Evolutionary conservation across 2,797 vertebrate genomes (phyloP).

Genomic region (Acipenser transmontanus): DNA sequence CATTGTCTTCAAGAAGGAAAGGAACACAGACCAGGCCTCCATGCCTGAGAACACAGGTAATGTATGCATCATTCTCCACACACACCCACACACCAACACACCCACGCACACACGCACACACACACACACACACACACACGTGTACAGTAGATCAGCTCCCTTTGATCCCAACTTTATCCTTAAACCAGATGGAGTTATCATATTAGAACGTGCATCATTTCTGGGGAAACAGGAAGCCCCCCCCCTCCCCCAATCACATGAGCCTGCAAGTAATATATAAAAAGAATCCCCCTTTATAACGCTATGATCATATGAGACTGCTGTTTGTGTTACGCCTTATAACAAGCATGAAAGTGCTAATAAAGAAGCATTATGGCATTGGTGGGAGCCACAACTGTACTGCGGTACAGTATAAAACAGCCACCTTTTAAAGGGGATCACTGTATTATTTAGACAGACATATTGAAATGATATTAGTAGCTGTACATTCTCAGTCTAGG

Average conservation of each 20-base stretch:
- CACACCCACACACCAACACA: neutral
- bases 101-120: neutral
- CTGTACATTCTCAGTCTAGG: no score
- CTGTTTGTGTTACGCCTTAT: no score
- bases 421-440: no score
- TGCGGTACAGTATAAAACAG: no score
- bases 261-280: neutral
- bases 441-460: no score
- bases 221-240: slow-evolving; percentile 85
- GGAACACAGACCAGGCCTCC: slow-evolving; percentile 93
- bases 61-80: no score
- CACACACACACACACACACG: slow-evolving; percentile 8
- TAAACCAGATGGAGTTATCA: slow-evolving; percentile 92
- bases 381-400: no score
- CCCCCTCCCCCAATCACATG: neutral
- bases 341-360: no score
- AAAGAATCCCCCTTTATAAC: no score
- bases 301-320: no score
- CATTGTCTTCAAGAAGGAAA: slow-evolving; percentile 93
- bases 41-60: slow-evolving; percentile 97
- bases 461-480: no score
- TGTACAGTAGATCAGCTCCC: neutral
- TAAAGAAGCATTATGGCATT: no score
- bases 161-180: slow-evolving; percentile 59
- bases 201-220: slow-evolving; percentile 69